phyloP scores from a whole-genome alignment of 2,113 vertebrate species.

The Antennarius striatus region DNA sequence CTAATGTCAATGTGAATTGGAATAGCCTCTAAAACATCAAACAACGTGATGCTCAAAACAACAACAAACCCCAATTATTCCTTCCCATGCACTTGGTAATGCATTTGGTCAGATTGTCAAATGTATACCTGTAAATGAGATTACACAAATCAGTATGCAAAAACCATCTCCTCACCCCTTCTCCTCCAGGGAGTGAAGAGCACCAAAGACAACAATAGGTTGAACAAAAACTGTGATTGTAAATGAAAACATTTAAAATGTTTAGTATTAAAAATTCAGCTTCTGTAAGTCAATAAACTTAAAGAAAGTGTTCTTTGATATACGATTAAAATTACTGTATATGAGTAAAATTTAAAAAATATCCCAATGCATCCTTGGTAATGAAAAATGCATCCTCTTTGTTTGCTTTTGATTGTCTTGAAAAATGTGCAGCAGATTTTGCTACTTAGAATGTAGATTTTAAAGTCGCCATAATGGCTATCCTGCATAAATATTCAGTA shows the following conservation, averaged over 20 bases:
- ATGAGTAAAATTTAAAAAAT: too few relatives aligned
- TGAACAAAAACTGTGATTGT: background rate
- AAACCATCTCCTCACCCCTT: constrained; percentile 1
- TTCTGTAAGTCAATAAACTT: background rate
- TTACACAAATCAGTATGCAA: constrained; percentile 62
- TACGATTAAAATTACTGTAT: background rate
- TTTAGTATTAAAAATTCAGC: background rate
- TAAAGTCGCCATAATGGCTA: too few relatives aligned
- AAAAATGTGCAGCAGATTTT: too few relatives aligned
- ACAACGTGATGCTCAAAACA: too few relatives aligned
- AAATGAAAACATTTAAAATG: background rate
- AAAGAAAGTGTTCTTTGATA: background rate
- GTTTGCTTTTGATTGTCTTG: too few relatives aligned
- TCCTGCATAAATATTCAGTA: too few relatives aligned
- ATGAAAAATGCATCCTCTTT: too few relatives aligned
- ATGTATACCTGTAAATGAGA: constrained; percentile 3
- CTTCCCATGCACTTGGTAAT: constrained; percentile 49
- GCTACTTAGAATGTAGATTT: too few relatives aligned
- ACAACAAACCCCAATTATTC: background rate
- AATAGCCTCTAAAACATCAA: background rate
- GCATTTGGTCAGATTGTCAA: background rate
- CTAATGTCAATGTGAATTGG: background rate
- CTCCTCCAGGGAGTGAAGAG: too few relatives aligned
- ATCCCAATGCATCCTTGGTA: too few relatives aligned
- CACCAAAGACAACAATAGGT: too few relatives aligned